Conservation (phyloP, 1,140 invertebrate species). For the Megalonaias nervosa region DNA sequence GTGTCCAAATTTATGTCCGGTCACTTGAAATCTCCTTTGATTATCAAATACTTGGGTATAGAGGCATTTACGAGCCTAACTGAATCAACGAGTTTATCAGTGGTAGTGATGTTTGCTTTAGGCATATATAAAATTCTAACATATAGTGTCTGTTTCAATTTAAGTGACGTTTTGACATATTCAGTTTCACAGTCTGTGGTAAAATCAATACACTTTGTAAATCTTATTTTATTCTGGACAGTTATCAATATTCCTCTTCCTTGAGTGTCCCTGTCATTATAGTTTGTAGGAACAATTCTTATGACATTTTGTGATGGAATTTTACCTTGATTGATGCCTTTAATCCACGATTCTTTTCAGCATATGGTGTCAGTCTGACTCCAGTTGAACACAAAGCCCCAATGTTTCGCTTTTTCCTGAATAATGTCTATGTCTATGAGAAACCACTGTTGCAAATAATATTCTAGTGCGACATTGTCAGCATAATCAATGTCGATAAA, state of each 20-base stretch:
- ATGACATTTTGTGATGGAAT: no score
- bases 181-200: slow-evolving; percentile 7
- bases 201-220: not conserved
- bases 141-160: not conserved
- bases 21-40: slow-evolving; percentile 15
- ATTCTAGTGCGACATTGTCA: no score
- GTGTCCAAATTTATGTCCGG: slow-evolving; percentile 13
- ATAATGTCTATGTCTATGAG: no score
- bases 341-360: no score
- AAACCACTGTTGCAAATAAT: no score
- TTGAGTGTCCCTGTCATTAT: no score
- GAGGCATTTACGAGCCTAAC: not conserved
- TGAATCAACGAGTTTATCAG: not conserved
- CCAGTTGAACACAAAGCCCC: no score
- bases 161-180: slow-evolving; percentile 1
- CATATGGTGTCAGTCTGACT: no score
- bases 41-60: slow-evolving; percentile 2
- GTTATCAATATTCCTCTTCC: not conserved
- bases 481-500: no score
- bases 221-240: not conserved
- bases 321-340: no score
- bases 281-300: no score
- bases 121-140: slow-evolving; percentile 8
- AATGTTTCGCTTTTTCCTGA: no score
- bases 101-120: not conserved